Conservation (phyloP, 2,888 invertebrate genomes). For the Euclidia mi region DNA sequence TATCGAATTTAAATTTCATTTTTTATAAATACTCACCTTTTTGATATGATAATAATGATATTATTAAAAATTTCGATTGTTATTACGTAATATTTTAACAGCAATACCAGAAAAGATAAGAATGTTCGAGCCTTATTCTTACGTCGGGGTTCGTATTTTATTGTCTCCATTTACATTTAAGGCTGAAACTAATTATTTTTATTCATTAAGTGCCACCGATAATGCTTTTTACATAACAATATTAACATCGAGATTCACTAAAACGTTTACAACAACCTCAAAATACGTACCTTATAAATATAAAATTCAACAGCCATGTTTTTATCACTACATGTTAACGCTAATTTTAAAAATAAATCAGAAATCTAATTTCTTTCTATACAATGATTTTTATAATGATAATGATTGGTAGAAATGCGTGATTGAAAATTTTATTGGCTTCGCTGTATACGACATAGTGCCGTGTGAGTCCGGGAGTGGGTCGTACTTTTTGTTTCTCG, state of each 20-base stretch:
- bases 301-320: conserved; percentile 88
- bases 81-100: conserved; percentile 29
- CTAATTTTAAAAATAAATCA: conserved; percentile 53
- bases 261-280: conserved; percentile 82
- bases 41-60: conserved; percentile 81
- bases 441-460: conserved; percentile 77
- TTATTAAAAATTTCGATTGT: conserved; percentile 45
- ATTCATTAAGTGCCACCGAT: conserved; percentile 51
- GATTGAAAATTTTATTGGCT: conserved; percentile 39
- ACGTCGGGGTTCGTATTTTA: conserved; percentile 60
- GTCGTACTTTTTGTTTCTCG: conserved; percentile 83
- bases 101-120: conserved; percentile 26
- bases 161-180: conserved; percentile 79
- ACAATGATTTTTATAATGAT: conserved; percentile 57
- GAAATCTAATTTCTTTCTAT: conserved; percentile 63
- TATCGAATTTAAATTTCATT: conserved; percentile 37
- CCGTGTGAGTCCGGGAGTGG: conserved; percentile 77
- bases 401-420: conserved; percentile 38
- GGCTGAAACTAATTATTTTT: conserved; percentile 63
- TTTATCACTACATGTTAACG: conserved; percentile 79
- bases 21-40: conserved; percentile 42
- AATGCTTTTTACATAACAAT: conserved; percentile 70
- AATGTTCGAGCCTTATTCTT: conserved; percentile 41
- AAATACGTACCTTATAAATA: conserved; percentile 77
- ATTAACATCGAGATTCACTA: conserved; percentile 73